Base-by-base conservation (phyloP, 2,797 vertebrate genomes). In the Odontamblyopus rebecca region DNA sequence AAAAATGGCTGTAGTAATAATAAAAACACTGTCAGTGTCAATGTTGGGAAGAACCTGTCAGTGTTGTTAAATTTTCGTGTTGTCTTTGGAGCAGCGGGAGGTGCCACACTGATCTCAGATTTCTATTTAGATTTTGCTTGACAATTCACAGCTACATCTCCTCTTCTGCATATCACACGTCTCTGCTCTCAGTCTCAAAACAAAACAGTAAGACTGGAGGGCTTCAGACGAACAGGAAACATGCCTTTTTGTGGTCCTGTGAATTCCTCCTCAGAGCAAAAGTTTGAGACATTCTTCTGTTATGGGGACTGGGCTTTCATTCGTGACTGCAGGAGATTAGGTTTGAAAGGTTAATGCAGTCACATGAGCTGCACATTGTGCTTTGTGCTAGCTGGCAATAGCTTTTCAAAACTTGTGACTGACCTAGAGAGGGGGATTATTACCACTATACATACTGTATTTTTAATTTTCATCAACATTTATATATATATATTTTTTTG, bases 341-440 rank as follows among this genome's bases (percentile, higher is more conserved):
- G 82, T 78, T 73, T 76, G 78, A 85, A 85, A 89, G 89, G 89
- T 89, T 92, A 91, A 89, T 90, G 76, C 87, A 80, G 85, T 93
- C 91, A 93, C 92, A 93, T 93, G 93, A 85, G 85, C 77, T 85
- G 84, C 91, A 91, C 87, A 70, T 82, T 91, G 86, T 85, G 88
- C 86, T 88, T 82, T 83, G 84, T 90, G 83, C 87, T 85, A 83
- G 87, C 79, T 86, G 82, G 89, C 83, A 89, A 82, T 68, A 83
- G 80, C 74, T 70, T 75, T 63, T 80, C 78, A 84, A 80, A 77
- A 77, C 79, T 88, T 91, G 90, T 92, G 91, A 93, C 91, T 77
- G 53, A 61, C 62, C 61, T 82, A 44, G 66, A 77, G 68, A 82
- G 67, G 30, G 71, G 74, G 78, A 83, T 86, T 82, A 84, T 68